Base-by-base conservation (phyloP, 2,888 invertebrate species). In the Seira musarum region DNA sequence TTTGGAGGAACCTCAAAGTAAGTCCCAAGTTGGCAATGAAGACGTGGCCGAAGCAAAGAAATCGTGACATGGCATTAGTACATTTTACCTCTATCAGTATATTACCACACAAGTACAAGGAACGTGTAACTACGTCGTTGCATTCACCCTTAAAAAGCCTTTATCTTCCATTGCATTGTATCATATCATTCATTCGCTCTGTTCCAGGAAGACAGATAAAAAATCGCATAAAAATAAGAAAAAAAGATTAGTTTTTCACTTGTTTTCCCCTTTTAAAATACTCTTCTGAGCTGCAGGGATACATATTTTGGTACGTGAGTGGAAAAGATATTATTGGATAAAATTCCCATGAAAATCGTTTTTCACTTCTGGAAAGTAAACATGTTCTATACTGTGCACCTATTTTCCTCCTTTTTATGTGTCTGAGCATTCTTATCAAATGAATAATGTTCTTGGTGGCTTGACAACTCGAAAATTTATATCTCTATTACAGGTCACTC, bases 381-480 rank as follows among this genome's bases (percentile, higher is more conserved):
- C 10, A 60, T 17, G 60, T n/a, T 15, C 17, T 60, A 8, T 60
- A 60, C 60, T 15, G 8, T 60, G 17, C 60, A n/a, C 17, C 15
- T 10, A 10, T 60, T 60, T 17, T n/a, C 17, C 8, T 60, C 13
- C 60, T 60, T 60, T 6, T n/a, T 60, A 15, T 6, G 17, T 53
- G 17, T n/a, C n/a, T 10, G 25, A 17, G 2, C 64, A 17, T 3
- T 22, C 17, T 21, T 49, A 30, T 40, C 40, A 35, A n/a, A 80
- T 80, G 80, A 80, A 60, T 74, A 80, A 80, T 80, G 80, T 74
- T 80, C 69, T 68, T 74, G 74, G 74, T 74, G 66, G 73, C 74
- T 70, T 80, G 82, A 80, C 80, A 82, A 80, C 76, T 79, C 53
- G 82, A 79, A 72, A 82, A 80, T 82, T 82, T 82, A 76, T 80